Evolutionary conservation across 1,140 invertebrate genomes (phyloP), one percentile per base, ranked within the genome.

Genomic region (Matsumurasca onukii): DNA sequence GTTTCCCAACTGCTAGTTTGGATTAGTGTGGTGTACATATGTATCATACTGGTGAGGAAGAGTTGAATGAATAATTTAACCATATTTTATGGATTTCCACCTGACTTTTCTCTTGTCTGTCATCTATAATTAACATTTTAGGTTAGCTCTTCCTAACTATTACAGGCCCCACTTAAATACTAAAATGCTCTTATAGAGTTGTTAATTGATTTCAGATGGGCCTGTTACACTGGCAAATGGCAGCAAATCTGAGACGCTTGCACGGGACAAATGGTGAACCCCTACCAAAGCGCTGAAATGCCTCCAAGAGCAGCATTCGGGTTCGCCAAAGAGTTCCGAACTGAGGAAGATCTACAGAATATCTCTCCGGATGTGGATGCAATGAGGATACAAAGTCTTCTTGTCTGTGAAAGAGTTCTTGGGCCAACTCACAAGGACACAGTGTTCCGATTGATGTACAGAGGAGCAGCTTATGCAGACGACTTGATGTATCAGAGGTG

Each of bases 381-480:
- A 1, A 87, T 95, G 80, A 83, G 91, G 69, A 90, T 89, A 73
- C 93, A 95, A 77, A 91, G 91, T 76, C 79, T 95, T 52, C 78
- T 95, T 13, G 91, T 95, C 69, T 90, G 89, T 71, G 91, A 93
- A 78, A 81, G 93, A 74, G 89, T 95, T 73, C 80, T 95, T 30
- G 93, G 92, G 2, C 80, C 86, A 3, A 78, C 86, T 72, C 93
- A 95, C 77, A 93, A 93, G 78, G 92, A 95, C 76, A 91, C 90
- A 67, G 84, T 95, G n/a, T 93, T 92, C 73, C 84, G 91, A 34
- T 71, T 87, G 1, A 86, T 88, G 84, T 87, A 84, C 75, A 81
- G 92, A 67, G 93, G 93, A 45, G 94, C 93, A 2, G 87, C 91
- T 0, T 95, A 94, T 80, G 93, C 91, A 0, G 93, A 96, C 78